Percentiles rank a stretch among this genome's conserved stretches.
These are phyloP conservation scores for Helostoma temminkii DNA, from an alignment of 2,797 vertebrate genomes.

Conservation along the genomic window DNA sequence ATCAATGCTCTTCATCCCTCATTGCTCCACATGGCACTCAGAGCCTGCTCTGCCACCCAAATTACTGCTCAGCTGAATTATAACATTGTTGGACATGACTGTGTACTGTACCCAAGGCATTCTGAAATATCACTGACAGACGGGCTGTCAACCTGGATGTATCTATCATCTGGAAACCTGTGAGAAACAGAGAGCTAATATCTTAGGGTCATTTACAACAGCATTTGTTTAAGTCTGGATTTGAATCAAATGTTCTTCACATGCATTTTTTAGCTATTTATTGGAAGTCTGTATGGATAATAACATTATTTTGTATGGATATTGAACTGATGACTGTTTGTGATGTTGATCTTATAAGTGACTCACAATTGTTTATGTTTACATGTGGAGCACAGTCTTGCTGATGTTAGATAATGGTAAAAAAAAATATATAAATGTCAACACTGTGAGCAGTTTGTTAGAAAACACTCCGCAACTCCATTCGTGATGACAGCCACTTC, in stretches of 20 bases:
- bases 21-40: conserved; percentile 76
- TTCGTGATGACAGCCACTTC: too few species aligned
- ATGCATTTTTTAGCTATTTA: too few species aligned
- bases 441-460: too few species aligned
- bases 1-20: conserved; percentile 80
- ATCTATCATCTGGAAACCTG: conserved; percentile 66
- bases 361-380: not conserved
- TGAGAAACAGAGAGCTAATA: conserved; percentile 66
- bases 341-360: conserved; percentile 3
- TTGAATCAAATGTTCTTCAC: conserved; percentile 51
- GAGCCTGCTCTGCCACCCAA: conserved; percentile 82
- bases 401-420: too few species aligned
- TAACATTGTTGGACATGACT: conserved; percentile 80
- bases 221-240: conserved; percentile 56
- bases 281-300: conserved; percentile 33
- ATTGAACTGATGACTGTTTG: conserved; percentile 9
- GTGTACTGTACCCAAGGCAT: conserved; percentile 76
- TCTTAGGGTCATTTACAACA: conserved; percentile 62
- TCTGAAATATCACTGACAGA: conserved; percentile 72
- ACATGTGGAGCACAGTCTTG: not conserved
- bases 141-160: conserved; percentile 65
- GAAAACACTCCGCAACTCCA: too few species aligned
- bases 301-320: conserved; percentile 23
- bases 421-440: too few species aligned
- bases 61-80: conserved; percentile 85